Base-by-base conservation (phyloP, 2,113 vertebrate species). In the Actenoides hombroni region DNA sequence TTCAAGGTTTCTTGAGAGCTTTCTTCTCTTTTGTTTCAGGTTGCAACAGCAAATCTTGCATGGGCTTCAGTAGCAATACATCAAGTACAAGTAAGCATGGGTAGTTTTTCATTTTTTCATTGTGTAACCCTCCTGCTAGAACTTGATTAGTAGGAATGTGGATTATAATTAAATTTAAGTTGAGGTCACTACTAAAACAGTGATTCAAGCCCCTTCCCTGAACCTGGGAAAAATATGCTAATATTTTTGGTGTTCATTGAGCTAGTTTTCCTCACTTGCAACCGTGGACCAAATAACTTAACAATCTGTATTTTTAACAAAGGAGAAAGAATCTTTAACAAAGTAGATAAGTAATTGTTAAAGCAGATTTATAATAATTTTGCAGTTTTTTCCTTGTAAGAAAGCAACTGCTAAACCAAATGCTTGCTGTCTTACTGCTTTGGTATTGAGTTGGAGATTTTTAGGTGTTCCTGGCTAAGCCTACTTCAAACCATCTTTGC, bases 1-100 rank as follows among this genome's bases (percentile, higher is more conserved):
- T 65, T 94, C 39, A 57, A 84, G 59, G 26, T 86, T 88, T 79
- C 44, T 68, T 90, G 71, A 68, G 70, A 54, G 23, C 24, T 93
- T 71, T 56, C 68, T 26, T 84, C 53, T 74, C 21, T 92, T 96
- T 92, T 84, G 86, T 97, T 97, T 64, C 84, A 99, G 99, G 98
- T 99, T 97, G 99, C 99, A 85, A 99, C 99, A 88, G 99, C 99
- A 91, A 99, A 99, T 97, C 98, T 99, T 93, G 99, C 99, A 21
- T 99, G 99, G 99, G 99, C 99, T 57, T 99, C 99, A 21, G 98
- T 99, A 97, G 99, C 99, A 92, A 99, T 99, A 97, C 99, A 99
- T 97, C 99, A 99, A 98, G 99, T 99, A 88, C 99, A 99, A 98
- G 99, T 99, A 97, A 92, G 98, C 95, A 25, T 86, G 65, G 37